Evolutionary conservation across 2,888 invertebrate species (phyloP).

Genomic region (Catocala nupta): DNA sequence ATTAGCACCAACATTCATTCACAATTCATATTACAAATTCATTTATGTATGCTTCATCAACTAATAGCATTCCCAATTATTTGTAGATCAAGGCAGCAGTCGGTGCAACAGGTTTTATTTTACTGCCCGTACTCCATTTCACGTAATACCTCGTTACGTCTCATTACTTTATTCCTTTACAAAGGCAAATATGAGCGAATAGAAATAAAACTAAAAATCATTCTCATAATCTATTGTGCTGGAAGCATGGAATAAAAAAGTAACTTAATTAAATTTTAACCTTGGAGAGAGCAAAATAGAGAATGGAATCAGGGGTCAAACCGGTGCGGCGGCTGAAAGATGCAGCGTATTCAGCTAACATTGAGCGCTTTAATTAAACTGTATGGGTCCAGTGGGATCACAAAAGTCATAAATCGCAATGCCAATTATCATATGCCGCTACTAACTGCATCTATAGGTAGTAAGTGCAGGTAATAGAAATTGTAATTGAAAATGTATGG

Average conservation of each 20-base stretch:
- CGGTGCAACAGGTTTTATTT: slow-evolving; percentile 10
- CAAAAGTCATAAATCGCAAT: slow-evolving; percentile 51
- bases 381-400: slow-evolving; percentile 31
- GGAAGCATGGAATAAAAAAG: slow-evolving; percentile 14
- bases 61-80: neutral
- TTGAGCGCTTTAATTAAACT: slow-evolving; percentile 59
- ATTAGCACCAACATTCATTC: too few species aligned
- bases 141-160: slow-evolving; percentile 1
- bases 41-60: too few species aligned
- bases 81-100: slow-evolving; percentile 16
- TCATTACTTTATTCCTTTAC: neutral
- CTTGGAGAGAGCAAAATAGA: slow-evolving; percentile 32
- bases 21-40: too few species aligned
- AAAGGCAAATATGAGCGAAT: neutral
- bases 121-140: neutral
- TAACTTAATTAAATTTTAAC: slow-evolving; percentile 32
- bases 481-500: too few species aligned
- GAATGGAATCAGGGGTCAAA: slow-evolving; percentile 25
- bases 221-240: slow-evolving; percentile 20
- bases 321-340: slow-evolving; percentile 34
- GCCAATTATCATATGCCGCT: slow-evolving; percentile 30
- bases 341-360: slow-evolving; percentile 43
- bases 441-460: slow-evolving; percentile 24
- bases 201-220: slow-evolving; percentile 16
- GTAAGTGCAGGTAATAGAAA: too few species aligned